These are phyloP conservation scores for Sinosuthora webbiana DNA, from an alignment of 2,113 vertebrate species.

Conservation along the genomic window DNA sequence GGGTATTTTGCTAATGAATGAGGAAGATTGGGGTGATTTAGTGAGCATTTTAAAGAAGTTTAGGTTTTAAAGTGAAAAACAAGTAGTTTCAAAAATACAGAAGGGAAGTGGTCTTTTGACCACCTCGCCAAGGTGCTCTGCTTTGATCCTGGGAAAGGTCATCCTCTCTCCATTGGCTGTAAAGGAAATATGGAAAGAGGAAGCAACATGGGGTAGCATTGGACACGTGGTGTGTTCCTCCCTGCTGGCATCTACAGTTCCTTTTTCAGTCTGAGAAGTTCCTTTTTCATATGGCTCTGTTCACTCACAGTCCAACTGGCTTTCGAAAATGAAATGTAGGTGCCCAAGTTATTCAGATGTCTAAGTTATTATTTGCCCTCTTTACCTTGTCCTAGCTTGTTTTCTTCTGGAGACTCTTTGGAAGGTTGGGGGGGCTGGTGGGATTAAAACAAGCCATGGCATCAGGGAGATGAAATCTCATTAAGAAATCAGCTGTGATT, in stretches of 20 bases:
- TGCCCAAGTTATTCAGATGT: neutral
- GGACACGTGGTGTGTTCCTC: neutral
- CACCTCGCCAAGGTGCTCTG: neutral
- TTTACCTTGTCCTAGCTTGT: neutral
- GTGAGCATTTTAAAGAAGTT: neutral
- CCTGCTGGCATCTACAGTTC: neutral
- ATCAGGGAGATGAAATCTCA: neutral
- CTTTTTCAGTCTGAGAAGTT: neutral
- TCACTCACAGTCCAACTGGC: neutral
- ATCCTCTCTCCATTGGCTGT: neutral
- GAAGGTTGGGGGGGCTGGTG: neutral
- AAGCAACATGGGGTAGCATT: accelerated
- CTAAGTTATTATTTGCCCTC: neutral
- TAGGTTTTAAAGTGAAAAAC: neutral
- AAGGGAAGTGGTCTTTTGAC: neutral
- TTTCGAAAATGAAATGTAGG: neutral
- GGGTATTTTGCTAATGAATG: neutral
- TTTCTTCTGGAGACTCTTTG: neutral
- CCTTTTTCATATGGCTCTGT: neutral
- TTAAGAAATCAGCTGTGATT: neutral
- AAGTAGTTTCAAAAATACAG: neutral
- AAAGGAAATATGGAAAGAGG: neutral
- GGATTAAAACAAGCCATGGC: neutral
- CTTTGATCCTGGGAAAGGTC: neutral
- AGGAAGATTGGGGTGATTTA: neutral